A percentile compares a stretch with the other conserved stretches of the same genome.
Conservation (phyloP, 2,888 invertebrate species). For the Tribolium freemani region DNA sequence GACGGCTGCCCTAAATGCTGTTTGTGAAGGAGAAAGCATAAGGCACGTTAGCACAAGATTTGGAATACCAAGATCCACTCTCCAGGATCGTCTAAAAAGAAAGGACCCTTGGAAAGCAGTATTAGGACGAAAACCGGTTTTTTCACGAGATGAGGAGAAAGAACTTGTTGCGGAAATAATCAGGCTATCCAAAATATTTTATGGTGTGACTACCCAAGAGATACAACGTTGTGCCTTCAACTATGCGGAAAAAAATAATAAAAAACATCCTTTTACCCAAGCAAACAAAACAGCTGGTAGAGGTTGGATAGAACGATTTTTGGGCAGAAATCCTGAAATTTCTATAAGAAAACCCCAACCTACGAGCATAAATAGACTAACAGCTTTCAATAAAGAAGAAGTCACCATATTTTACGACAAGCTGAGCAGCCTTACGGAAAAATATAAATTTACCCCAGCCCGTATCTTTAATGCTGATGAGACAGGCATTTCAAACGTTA, state of each 20-base stretch:
- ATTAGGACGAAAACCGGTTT: too few species aligned
- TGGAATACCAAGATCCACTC: too few species aligned
- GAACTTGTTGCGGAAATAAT: too few species aligned
- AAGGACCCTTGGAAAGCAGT: too few species aligned
- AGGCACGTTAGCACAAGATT: too few species aligned
- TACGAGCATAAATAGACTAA: slow-evolving; percentile 2
- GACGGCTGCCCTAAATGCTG: too few species aligned
- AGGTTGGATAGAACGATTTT: not conserved
- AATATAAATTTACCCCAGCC: slow-evolving; percentile 6
- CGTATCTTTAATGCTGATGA: slow-evolving; percentile 14
- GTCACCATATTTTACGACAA: not conserved
- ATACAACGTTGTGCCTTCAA: too few species aligned
- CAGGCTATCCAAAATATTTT: too few species aligned
- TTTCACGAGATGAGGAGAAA: too few species aligned
- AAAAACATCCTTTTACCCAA: not conserved
- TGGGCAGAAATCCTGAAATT: not conserved
- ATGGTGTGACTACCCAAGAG: too few species aligned
- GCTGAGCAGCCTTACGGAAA: slow-evolving; percentile 5
- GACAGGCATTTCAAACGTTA: not conserved
- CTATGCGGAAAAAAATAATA: not conserved
- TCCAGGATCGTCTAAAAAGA: too few species aligned
- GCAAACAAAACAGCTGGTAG: not conserved
- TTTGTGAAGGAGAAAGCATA: too few species aligned
- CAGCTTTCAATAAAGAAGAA: slow-evolving; percentile 6
- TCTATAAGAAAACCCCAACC: slow-evolving; percentile 6